Conservation (phyloP, 2,888 invertebrate genomes). For the Eristalis pertinax region DNA sequence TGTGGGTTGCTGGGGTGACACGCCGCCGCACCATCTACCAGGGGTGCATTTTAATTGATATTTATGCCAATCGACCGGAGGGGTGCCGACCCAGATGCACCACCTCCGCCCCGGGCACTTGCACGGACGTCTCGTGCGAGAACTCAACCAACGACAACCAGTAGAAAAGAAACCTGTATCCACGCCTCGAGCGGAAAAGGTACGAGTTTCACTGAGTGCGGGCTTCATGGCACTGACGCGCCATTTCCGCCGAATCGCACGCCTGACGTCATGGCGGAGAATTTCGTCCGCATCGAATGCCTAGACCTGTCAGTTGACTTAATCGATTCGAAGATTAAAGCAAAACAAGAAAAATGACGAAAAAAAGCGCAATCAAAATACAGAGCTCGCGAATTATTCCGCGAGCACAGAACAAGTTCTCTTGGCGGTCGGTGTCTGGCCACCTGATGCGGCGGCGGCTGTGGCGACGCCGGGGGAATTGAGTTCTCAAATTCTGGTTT, state of each 20-base stretch:
- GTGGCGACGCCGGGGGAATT: conserved; percentile 19
- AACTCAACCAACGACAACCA: background rate
- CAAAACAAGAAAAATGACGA: background rate
- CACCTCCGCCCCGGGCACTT: background rate
- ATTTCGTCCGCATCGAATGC: conserved; percentile 35
- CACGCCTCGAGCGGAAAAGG: conserved; percentile 8
- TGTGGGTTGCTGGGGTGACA: conserved; percentile 52
- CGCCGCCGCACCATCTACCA: background rate
- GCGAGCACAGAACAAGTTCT: conserved; percentile 52
- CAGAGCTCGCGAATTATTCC: background rate
- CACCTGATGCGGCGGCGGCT: conserved; percentile 49
- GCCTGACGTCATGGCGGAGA: conserved; percentile 51
- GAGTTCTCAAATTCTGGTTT: conserved; percentile 65
- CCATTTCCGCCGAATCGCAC: conserved; percentile 41
- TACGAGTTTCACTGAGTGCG: background rate
- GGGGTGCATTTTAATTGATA: conserved; percentile 70
- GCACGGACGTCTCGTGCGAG: background rate
- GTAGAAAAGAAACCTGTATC: conserved; percentile 35
- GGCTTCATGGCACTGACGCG: conserved; percentile 12
- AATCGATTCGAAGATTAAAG: conserved; percentile 27
- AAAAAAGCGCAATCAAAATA: background rate
- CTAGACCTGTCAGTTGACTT: conserved; percentile 17
- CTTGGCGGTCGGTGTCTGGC: conserved; percentile 6
- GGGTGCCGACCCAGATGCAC: conserved; percentile 14
- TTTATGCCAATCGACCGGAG: conserved; percentile 48